Base-by-base conservation (phyloP, 2,888 invertebrate species). In the Hoplodrina ambigua region DNA sequence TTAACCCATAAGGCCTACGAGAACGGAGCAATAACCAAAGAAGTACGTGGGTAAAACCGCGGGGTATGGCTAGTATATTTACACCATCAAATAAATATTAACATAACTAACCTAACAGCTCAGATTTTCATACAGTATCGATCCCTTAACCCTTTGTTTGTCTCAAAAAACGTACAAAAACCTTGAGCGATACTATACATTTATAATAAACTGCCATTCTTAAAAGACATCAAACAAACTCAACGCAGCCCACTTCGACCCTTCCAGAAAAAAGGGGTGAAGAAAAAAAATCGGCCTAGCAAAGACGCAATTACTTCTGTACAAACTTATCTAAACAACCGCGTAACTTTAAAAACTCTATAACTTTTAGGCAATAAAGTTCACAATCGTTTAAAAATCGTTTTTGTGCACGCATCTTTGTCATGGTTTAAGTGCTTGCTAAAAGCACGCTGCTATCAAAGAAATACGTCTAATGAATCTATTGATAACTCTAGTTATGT, bases 381-480 rank as follows among this genome's bases (percentile, higher is more conserved):
- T 78, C 59, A 90, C 79, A 88, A 69, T 90, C n/a, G 86, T 63
- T 11, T 76, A 78, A 68, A 55, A 61, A 53, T 62, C 33, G 13
- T 33, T 70, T 71, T 59, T 53, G 37, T 70, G 60, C 54, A 71
- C 25, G 89, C 78, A 89, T 78, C 79, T 56, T 67, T 81, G 87
- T 82, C 62, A 72, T 87, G 87, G 93, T 87, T 66, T 72, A 80
- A 81, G 59, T 86, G 88, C 88, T 87, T 85, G 93, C 94, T 95
- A 94, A 95, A 95, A 95, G 95, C 94, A 87, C 85, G 87, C 90
- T 88, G 86, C 91, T 94, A 91, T 94, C 95, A 95, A 96, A 96
- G 95, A 95, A 96, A 94, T 93, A 91, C 94, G 90, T 94, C 95
- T 95, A 94, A 95, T 94, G 94, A 95, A 92, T 94, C 92, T 94